These are phyloP conservation scores for Alcis repandata DNA, from an alignment of 2,888 invertebrate genomes.

Conservation along the genomic window DNA sequence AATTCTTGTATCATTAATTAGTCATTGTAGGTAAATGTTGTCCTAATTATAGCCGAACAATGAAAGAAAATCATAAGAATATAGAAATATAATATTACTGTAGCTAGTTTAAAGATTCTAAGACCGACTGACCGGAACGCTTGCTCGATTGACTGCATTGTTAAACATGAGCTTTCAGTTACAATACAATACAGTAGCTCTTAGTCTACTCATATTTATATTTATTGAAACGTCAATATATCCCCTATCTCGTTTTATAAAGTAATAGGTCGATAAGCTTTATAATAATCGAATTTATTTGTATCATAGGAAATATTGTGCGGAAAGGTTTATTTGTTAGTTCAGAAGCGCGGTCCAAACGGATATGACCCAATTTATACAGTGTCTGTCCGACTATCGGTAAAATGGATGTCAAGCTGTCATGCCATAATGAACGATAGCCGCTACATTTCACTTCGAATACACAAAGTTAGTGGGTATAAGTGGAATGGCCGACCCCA, in stretches of 20 bases:
- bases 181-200: no score
- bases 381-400: slow-evolving; percentile 35
- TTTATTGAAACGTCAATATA: background rate
- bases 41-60: background rate
- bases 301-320: background rate
- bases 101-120: background rate
- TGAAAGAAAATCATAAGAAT: background rate
- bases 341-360: slow-evolving; percentile 8
- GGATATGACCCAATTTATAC: slow-evolving; percentile 47
- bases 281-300: background rate
- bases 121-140: background rate
- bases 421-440: slow-evolving; percentile 37
- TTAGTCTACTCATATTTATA: no score
- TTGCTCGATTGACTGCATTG: slow-evolving; percentile 11
- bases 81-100: no score
- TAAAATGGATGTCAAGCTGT: slow-evolving; percentile 43
- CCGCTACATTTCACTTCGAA: slow-evolving; percentile 10
- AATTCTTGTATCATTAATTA: background rate
- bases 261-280: background rate
- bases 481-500: background rate
- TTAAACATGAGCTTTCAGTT: background rate
- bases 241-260: background rate
- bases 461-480: background rate
- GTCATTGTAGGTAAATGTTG: background rate
- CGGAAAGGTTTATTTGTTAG: background rate